phyloP scores from a whole-genome alignment of 1,140 invertebrate genomes.

The Solen grandis region DNA sequence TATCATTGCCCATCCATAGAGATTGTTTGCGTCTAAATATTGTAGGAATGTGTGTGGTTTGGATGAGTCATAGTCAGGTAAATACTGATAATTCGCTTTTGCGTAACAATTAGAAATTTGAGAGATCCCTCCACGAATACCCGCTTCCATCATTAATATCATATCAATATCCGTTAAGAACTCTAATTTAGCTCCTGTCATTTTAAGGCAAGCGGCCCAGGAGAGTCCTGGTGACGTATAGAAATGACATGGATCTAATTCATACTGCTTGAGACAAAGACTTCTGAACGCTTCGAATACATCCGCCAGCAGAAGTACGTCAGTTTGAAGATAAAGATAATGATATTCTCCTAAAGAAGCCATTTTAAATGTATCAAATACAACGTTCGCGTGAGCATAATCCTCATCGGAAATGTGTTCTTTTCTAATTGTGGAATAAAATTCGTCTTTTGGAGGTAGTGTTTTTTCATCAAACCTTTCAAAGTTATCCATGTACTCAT shows the following conservation, averaged over 20 bases:
- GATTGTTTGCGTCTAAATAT: conserved; percentile 56
- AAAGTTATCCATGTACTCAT: conserved; percentile 32
- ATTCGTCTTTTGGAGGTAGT: conserved; percentile 23
- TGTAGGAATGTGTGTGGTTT: not conserved
- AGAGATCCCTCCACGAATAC: conserved; percentile 28
- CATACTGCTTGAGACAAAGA: conserved; percentile 20
- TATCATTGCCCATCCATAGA: conserved; percentile 69
- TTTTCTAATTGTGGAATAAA: conserved; percentile 31
- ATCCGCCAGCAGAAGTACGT: conserved; percentile 53
- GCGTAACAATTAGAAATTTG: conserved; percentile 19
- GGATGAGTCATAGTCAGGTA: conserved; percentile 48
- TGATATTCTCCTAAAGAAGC: conserved; percentile 48
- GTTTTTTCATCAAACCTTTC: conserved; percentile 32
- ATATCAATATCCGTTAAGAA: conserved; percentile 51
- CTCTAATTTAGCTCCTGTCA: conserved; percentile 55
- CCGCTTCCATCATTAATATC: conserved; percentile 40
- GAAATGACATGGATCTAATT: conserved; percentile 52
- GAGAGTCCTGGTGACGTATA: conserved; percentile 61
- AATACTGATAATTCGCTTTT: conserved; percentile 66
- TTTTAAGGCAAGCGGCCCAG: conserved; percentile 65
- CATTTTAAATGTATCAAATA: conserved; percentile 32
- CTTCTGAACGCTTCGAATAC: conserved; percentile 50
- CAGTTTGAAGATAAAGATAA: conserved; percentile 55
- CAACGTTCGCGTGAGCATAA: conserved; percentile 46
- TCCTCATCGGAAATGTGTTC: conserved; percentile 38